Evolutionary conservation across 2,797 vertebrate species (phyloP).

Genomic region (Urophycis tenuis): DNA sequence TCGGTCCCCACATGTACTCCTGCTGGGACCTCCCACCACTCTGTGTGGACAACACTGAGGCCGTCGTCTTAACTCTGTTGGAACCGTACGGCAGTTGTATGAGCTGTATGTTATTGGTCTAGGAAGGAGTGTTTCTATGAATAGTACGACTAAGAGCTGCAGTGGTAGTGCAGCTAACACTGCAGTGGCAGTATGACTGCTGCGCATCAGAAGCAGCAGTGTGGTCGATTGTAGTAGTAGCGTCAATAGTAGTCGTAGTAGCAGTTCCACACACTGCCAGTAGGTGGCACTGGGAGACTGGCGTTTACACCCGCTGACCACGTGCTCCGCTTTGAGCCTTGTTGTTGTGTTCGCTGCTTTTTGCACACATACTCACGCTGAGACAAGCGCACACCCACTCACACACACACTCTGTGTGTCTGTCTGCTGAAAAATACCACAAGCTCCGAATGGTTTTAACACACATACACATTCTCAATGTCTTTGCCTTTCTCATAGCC

Average conservation of each 20-base stretch:
- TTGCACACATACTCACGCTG: constrained; percentile 7
- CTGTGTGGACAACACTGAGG: background rate
- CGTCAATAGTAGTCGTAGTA: constrained; percentile 48
- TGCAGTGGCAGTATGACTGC: background rate
- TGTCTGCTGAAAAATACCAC: background rate
- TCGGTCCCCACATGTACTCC: constrained; percentile 1
- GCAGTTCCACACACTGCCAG: constrained; percentile 40
- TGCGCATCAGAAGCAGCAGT: background rate
- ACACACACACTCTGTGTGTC: too few species aligned
- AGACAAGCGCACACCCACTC: constrained; percentile 24
- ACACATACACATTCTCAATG: background rate
- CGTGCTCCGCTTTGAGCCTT: constrained; percentile 46
- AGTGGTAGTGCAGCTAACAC: background rate
- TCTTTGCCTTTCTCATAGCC: background rate
- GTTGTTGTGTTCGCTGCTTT: constrained; percentile 50
- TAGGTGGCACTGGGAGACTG: constrained; percentile 68
- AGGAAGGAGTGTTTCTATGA: background rate
- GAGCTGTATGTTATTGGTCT: background rate
- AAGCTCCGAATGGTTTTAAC: background rate
- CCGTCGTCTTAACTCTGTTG: background rate
- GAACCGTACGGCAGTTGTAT: background rate
- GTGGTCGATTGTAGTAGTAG: constrained; percentile 1
- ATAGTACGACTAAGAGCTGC: background rate
- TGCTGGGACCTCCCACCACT: too few species aligned
- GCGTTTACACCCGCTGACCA: constrained; percentile 32